These are phyloP conservation scores for Catharus fuscescens DNA, from an alignment of 2,113 vertebrate genomes.

Conservation along the genomic window DNA sequence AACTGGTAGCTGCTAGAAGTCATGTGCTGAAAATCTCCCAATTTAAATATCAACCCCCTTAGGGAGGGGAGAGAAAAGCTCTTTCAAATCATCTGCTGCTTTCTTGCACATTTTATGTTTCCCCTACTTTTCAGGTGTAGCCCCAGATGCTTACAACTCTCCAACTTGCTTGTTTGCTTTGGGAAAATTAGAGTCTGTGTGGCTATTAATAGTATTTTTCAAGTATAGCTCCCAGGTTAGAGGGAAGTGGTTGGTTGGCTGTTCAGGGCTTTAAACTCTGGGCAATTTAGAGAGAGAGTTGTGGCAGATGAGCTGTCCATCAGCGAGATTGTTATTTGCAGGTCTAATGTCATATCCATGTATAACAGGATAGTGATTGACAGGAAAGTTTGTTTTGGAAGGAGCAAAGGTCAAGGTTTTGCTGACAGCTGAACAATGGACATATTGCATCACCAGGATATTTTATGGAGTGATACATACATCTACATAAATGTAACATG, in stretches of 20 bases:
- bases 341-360: constrained; percentile 53
- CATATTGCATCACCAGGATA: constrained; percentile 59
- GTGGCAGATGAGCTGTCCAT: constrained; percentile 50
- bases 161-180: not conserved
- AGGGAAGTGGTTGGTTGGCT: not conserved
- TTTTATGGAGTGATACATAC: constrained; percentile 30
- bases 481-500: constrained; percentile 52
- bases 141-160: not conserved
- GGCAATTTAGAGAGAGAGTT: constrained; percentile 8
- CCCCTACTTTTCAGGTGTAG: not conserved
- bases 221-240: not conserved
- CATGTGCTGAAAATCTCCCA: not conserved
- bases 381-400: constrained; percentile 61
- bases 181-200: not conserved
- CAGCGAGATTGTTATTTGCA: constrained; percentile 38
- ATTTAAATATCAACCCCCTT: not conserved
- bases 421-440: constrained; percentile 64
- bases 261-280: not conserved
- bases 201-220: not conserved
- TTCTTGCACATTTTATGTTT: not conserved
- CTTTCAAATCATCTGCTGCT: not conserved
- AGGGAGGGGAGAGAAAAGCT: rapidly evolving
- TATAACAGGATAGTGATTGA: constrained; percentile 66
- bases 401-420: constrained; percentile 58
- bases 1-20: not conserved